Evolutionary conservation across 92 coral and sea anemone species (phyloP), one percentile per base, ranked within the genome.

Genomic region (Meandrina meandrites): DNA sequence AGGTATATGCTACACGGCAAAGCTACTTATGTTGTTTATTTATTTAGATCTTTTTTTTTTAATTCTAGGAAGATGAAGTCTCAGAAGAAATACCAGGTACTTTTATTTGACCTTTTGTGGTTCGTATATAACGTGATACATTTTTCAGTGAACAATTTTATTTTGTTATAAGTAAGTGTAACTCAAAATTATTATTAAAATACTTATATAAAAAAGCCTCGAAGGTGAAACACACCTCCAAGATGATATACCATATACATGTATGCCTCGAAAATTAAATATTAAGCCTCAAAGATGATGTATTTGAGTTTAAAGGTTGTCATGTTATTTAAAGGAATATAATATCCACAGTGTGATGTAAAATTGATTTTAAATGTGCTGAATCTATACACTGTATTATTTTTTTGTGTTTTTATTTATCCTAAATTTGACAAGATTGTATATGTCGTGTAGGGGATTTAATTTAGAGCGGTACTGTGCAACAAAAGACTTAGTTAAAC

Each of bases 1-100:
- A 48, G 13, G 12, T 4, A 48, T 13, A 48, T 48, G 45, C 45
- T 6, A 40, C 45, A 2, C 6, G 45, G 2, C 45, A 48, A 12
- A 48, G n/a, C 11, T 48, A 48, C 9, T 48, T 48, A 7, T 48
- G 53, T 48, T 13, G 3, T 32, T 31, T 32, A 75, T 75, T 36
- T 17, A 62, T 62, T 60, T 62, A 19, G 69, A n/a, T n/a, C n/a
- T 68, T 8, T 8, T 31, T 67, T 72, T 5, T 72, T 50, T 35
- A 13, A 64, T 19, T 36, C 79, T 86, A 69, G 79, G 76, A 86
- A 78, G 79, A 64, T 2, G 79, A 79, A 66, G 86, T 50, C 70
- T 68, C 86, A 79, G 71, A 73, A 30, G 89, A 86, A 72, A 80
- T 42, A 79, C 56, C 70, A 54, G 86, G 89, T 86, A n/a, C n/a